Evolutionary conservation across 23 tunicate species (phyloP), one percentile per base, ranked within the genome.

Genomic region (Ascidia mentula): DNA sequence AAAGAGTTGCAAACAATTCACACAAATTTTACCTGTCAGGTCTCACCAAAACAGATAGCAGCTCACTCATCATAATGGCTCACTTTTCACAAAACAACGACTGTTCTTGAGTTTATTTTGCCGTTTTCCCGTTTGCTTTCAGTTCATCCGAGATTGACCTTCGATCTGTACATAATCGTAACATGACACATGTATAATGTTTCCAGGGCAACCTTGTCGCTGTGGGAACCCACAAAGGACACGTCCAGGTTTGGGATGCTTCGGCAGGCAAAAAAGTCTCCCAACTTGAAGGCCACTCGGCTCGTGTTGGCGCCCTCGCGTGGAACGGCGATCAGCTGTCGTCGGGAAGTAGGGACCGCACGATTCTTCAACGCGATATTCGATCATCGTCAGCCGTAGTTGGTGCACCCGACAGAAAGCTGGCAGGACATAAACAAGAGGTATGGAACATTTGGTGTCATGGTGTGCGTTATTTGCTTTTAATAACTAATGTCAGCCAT

Each of bases 311-410:
- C 32, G 98, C 98, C 22, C 91, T 95, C 46, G 98, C 98, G 37
- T 95, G 98, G 98, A 95, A 89, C 46, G 98, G 90, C 0, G 98
- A 95, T 4, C 98, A 95, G 60, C 59, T 95, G 45, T 89, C 91
- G 26, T 95, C 98, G 0, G 98, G 98, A 15, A 95, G 98, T 72
- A 69, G 98, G 31, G 98, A 95, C 42, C 84, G 98, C 36, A 76
- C 79, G 73, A 95, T 95, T 34, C 53, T 95, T 6, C 98, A 95
- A 45, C 90, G 95, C 0, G 98, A 95, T 82, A 76, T 89, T n/a
- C 45, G 94, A 7, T 84, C 90, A 20, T 78, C 45, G 9, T 85
- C 94, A 0, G 80, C 88, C 4, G 59, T 69, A 9, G 26, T 65
- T 28, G 87, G 87, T 20, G 86, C 46, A 59, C 33, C 93, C 0